Conservation (phyloP, 2,797 vertebrate species). For the Cyprinodon diabolis region DNA sequence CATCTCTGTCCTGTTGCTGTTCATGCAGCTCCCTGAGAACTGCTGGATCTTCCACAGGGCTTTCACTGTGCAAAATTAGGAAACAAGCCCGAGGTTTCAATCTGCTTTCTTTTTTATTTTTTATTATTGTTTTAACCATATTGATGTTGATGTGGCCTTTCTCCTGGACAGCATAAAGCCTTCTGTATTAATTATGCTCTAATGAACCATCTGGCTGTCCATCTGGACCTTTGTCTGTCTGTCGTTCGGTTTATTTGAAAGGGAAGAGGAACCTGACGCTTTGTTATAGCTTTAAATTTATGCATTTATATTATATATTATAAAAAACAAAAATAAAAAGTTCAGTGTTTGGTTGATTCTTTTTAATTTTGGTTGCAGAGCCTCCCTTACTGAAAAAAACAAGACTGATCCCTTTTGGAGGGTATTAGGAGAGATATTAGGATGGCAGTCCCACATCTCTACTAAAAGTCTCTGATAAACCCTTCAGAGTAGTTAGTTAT, state of each 20-base stretch:
- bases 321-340: not conserved
- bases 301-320: constrained; percentile 3
- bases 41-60: not conserved
- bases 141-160: not conserved
- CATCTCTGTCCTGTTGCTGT: not conserved
- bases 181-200: constrained; percentile 41
- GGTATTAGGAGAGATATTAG: not conserved
- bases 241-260: constrained; percentile 31
- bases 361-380: not conserved
- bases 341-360: not conserved
- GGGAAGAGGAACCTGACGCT: constrained; percentile 1
- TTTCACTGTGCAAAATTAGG: not conserved
- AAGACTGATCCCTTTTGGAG: not conserved
- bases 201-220: constrained; percentile 71
- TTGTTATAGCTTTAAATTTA: constrained; percentile 4
- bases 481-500: not conserved
- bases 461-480: not conserved
- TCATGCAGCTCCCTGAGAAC: not conserved
- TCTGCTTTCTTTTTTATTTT: not conserved
- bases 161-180: not conserved
- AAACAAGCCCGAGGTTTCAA: not conserved
- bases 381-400: not conserved
- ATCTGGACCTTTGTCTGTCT: constrained; percentile 59
- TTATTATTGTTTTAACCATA: not conserved
- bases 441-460: not conserved